Evolutionary conservation across 2,113 vertebrate species (phyloP), one percentile per base, ranked within the genome.

Genomic region (Narcine bancroftii): DNA sequence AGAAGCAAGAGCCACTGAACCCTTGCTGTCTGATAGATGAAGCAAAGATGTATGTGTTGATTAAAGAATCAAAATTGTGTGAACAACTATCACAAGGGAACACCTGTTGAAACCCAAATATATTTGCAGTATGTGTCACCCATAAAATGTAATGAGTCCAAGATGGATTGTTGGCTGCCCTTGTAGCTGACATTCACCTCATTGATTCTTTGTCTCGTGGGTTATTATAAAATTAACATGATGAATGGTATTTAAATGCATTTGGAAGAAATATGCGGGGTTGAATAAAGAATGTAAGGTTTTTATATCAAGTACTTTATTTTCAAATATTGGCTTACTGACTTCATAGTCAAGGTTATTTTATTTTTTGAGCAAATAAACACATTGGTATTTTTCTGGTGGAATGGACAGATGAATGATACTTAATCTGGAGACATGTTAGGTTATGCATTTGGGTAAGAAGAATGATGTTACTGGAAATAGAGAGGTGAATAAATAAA

Each of bases 41-140:
- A 87, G 53, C 81, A 87, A 53, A 87, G 81, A 21, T 60, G 53
- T 19, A 36, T 15, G n/a, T 87, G 4, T 60, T 63, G 53, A 60
- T 87, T 36, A 87, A 87, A 87, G 53, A 87, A 87, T 39, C 60
- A 50, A 60, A 63, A 87, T 33, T 13, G 60, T 87, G 33, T 87
- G 81, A 87, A 39, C 53, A 87, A 60, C 81, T 36, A 36, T 60
- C 21, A 60, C 17, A n/a, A 17, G 81, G 56, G 81, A 10, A 21
- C 81, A 87, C n/a, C 33, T 60, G 53, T 21, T 87, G 53, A 87
- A n/a, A 6, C 6, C 6, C 53, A 21, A 87, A n/a, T 87, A 56
- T 36, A 60, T 83, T 19, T 87, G 81, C 21, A 87, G 53, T 87
- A 50, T 36, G 53, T 21, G 53, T n/a, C 53, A 60, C 33, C 17